phyloP scores from a whole-genome alignment of 2,888 invertebrate species.

The Sepiola atlantica region DNA sequence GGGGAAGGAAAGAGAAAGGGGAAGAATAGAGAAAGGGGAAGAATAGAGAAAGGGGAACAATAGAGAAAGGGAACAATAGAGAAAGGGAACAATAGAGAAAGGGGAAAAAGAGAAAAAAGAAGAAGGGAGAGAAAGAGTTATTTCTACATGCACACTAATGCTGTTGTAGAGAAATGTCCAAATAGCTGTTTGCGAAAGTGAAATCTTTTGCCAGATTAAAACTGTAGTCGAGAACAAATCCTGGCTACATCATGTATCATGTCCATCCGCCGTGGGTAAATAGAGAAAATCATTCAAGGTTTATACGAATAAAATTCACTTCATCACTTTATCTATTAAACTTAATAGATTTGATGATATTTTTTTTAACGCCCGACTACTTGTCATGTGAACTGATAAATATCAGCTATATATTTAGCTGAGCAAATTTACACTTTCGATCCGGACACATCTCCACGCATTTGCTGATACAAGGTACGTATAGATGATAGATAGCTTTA shows the following conservation, averaged over 20 bases:
- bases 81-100: background rate
- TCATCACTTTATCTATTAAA: background rate
- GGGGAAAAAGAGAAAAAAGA: background rate
- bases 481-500: background rate
- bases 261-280: too few relatives aligned
- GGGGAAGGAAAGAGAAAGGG: background rate
- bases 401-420: background rate
- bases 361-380: background rate
- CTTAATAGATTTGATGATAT: background rate
- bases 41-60: too few relatives aligned
- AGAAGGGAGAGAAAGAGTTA: background rate
- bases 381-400: constrained; percentile 1
- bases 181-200: constrained; percentile 6
- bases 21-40: too few relatives aligned
- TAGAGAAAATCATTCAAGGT: background rate
- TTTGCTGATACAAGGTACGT: background rate
- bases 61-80: constrained; percentile 38
- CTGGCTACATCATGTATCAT: background rate
- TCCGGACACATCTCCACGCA: background rate
- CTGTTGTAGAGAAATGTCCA: background rate
- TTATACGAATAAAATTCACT: background rate
- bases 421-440: background rate
- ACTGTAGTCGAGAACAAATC: background rate
- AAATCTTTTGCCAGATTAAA: background rate
- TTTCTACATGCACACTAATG: background rate